phyloP scores from a whole-genome alignment of 2,113 vertebrate genomes.

The Peromyscus californicus region DNA sequence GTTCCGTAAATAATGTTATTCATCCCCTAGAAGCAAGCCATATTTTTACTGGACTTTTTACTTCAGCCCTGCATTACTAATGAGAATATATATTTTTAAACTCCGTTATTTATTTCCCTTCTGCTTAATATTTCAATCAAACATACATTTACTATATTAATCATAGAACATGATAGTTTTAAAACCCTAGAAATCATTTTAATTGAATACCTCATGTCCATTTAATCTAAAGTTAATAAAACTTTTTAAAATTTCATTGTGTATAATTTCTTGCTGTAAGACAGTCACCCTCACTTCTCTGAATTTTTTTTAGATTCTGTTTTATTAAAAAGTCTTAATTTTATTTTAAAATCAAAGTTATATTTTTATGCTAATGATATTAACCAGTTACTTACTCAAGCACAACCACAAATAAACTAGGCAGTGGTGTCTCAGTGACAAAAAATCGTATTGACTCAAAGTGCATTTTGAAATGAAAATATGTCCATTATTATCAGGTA shows the following conservation, averaged over 20 bases:
- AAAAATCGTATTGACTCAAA: conserved; percentile 22
- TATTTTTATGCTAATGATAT: conserved; percentile 36
- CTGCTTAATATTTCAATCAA: conserved; percentile 84
- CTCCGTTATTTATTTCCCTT: conserved; percentile 83
- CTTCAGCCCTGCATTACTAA: conserved; percentile 80
- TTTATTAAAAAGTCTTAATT: conserved; percentile 30
- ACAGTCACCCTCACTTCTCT: conserved; percentile 49
- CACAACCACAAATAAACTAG: not conserved
- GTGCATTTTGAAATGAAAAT: conserved; percentile 48
- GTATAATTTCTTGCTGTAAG: conserved; percentile 81
- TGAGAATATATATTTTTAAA: conserved; percentile 83
- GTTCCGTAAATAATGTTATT: conserved; percentile 83
- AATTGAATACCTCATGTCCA: conserved; percentile 80
- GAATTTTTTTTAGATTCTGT: conserved; percentile 28
- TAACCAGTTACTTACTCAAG: conserved; percentile 49
- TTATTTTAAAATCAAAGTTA: conserved; percentile 66
- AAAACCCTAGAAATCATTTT: conserved; percentile 85
- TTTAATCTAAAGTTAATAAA: conserved; percentile 84
- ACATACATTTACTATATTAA: conserved; percentile 81
- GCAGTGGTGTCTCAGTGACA: not conserved
- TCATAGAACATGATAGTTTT: conserved; percentile 79
- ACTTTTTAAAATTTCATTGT: conserved; percentile 71
- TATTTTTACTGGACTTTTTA: conserved; percentile 83
- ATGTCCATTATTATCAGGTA: not conserved
- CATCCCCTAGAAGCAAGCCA: conserved; percentile 81